Evolutionary conservation across 2,113 vertebrate species (phyloP).

Genomic region (Cyprinodon variegatus): DNA sequence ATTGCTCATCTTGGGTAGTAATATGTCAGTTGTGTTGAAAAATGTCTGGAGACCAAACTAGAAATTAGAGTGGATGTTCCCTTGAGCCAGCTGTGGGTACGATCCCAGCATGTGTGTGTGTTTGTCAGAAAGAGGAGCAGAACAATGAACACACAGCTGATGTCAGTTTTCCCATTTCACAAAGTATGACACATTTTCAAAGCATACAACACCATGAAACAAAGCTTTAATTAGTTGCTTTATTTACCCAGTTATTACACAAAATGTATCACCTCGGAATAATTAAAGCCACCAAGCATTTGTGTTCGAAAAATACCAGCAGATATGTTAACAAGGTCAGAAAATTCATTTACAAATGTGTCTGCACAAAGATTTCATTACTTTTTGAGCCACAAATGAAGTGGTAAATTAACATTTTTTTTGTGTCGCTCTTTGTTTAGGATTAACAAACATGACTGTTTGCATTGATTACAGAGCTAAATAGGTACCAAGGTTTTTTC

Average conservation of each 20-base stretch:
- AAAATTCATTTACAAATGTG: not conserved
- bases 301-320: not conserved
- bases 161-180: not conserved
- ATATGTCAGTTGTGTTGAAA: not conserved
- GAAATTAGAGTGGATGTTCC: not conserved
- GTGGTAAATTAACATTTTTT: not conserved
- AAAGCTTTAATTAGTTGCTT: not conserved
- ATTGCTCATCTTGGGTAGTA: not conserved
- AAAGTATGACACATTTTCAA: not conserved
- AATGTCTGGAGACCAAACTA: not conserved
- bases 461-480: not conserved
- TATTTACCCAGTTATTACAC: not conserved
- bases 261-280: not conserved
- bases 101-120: too few species aligned
- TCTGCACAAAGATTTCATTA: not conserved
- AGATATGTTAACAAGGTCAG: not conserved
- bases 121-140: too few species aligned
- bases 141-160: too few species aligned
- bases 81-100: not conserved
- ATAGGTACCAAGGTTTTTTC: not conserved
- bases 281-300: not conserved
- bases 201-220: not conserved
- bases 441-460: not conserved
- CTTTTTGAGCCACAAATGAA: not conserved
- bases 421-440: not conserved